Evolutionary conservation across 2,113 vertebrate genomes (phyloP), one percentile per base, ranked within the genome.

Genomic region (Arizona elegans): DNA sequence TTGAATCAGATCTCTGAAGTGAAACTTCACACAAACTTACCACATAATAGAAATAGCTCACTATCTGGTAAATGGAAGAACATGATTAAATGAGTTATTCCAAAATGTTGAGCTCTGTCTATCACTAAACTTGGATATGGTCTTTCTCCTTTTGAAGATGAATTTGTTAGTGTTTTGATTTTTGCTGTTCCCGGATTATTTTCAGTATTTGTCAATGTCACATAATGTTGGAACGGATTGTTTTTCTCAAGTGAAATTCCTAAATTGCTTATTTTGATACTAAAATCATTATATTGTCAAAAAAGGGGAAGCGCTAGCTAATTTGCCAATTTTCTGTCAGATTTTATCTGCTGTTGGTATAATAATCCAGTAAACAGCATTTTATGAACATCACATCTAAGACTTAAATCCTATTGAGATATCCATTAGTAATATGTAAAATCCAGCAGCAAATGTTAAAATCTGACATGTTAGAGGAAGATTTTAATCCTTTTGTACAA

Each of bases 331-430:
- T 96, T 97, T 96, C 85, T 96, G 97, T 97, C 97, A 97, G 93
- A 93, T 94, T 96, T 97, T 98, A 97, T 98, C 98, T 98, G 97
- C 97, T 97, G 97, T 98, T 98, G 97, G 97, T 97, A 97, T 97
- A 97, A 97, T 98, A 98, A 98, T 98, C 98, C 96, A 52, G 96
- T 97, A 98, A 98, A 98, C 98, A 98, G 98, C 98, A 96, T 98
- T 98, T 98, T 98, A 98, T 97, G 98, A 98, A 98, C 98, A 98
- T 98, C 96, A 97, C 98, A 98, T 98, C 98, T 98, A 98, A 98
- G 96, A 96, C 96, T 98, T 97, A 98, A 98, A 98, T 98, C 97
- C 97, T 96, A 93, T 96, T 96, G 97, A 98, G 96, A 97, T 98
- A 97, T 0, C n/a, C 95, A 96, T 97, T 98, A 97, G 98, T 98